Percentiles rank a stretch among this genome's conserved stretches.
Conservation (phyloP, 64 coral and sea anemone species). For the Pocillopora damicornis region DNA sequence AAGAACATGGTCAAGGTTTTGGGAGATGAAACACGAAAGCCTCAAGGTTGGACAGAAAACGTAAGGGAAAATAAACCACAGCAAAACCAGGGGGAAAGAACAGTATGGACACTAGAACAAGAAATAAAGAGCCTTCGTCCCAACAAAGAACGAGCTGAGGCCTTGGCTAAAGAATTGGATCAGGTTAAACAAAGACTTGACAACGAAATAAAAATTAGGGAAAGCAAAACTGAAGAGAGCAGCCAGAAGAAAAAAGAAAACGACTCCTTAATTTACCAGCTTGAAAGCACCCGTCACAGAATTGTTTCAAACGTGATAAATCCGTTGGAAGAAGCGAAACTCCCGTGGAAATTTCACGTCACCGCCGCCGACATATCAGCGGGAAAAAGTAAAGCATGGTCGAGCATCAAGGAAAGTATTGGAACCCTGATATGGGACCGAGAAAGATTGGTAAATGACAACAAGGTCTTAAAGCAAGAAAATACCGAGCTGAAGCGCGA, state of each 20-base stretch:
- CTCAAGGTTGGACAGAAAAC: not conserved
- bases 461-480: slow-evolving; percentile 8
- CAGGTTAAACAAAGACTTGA: slow-evolving; percentile 17
- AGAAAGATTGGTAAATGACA: slow-evolving; percentile 24
- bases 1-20: not conserved
- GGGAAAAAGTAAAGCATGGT: slow-evolving; percentile 42
- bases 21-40: slow-evolving; percentile 12
- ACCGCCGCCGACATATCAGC: slow-evolving; percentile 4
- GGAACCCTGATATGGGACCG: slow-evolving; percentile 37
- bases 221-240: slow-evolving; percentile 22
- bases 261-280: slow-evolving; percentile 11
- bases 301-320: slow-evolving; percentile 45
- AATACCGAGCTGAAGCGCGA: slow-evolving; percentile 1
- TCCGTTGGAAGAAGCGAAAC: slow-evolving; percentile 49
- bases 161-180: slow-evolving; percentile 14
- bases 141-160: not conserved
- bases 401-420: slow-evolving; percentile 46
- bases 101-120: not conserved
- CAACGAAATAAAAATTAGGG: not conserved
- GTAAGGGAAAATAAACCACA: not conserved
- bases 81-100: not conserved
- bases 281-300: slow-evolving; percentile 32
- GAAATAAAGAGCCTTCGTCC: not conserved
- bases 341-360: not conserved
- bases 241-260: slow-evolving; percentile 31